Evolutionary conservation across 2,113 vertebrate species (phyloP).

Genomic region (Tor tambroides): DNA sequence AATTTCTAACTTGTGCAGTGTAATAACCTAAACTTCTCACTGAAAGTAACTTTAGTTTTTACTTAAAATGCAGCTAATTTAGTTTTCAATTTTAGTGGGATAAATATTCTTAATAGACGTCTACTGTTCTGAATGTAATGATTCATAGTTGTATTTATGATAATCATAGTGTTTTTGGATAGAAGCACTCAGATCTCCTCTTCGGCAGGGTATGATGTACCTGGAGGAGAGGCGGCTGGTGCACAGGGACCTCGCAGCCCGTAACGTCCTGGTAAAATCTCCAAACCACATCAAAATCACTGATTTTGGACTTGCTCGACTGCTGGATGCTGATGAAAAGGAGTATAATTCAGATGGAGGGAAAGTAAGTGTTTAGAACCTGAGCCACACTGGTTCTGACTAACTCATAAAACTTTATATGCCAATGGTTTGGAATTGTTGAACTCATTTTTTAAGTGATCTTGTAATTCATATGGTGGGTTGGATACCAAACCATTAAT

Average conservation of each 20-base stretch:
- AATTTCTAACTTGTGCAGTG: background rate
- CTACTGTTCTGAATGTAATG: background rate
- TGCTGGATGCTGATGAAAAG: conserved; percentile 93
- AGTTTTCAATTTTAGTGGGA: background rate
- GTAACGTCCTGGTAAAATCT: conserved; percentile 96
- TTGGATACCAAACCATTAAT: background rate
- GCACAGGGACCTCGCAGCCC: conserved; percentile 92
- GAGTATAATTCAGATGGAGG: conserved; percentile 96
- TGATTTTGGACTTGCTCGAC: conserved; percentile 92
- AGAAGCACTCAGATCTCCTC: background rate
- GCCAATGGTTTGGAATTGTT: background rate
- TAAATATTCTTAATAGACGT: background rate
- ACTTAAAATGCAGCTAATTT: background rate
- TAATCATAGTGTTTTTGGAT: background rate
- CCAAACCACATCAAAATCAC: conserved; percentile 99
- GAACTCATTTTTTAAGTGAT: background rate
- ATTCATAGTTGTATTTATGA: background rate
- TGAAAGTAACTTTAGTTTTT: background rate
- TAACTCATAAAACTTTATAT: background rate
- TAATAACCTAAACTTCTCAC: background rate
- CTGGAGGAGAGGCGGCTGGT: conserved; percentile 94
- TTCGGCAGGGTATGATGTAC: conserved; percentile 96
- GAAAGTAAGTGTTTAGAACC: conserved; percentile 80
- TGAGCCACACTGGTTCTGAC: background rate
- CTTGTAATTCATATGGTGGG: background rate